Conservation (phyloP, 2,888 invertebrate genomes). For the Melieria crassipennis region DNA sequence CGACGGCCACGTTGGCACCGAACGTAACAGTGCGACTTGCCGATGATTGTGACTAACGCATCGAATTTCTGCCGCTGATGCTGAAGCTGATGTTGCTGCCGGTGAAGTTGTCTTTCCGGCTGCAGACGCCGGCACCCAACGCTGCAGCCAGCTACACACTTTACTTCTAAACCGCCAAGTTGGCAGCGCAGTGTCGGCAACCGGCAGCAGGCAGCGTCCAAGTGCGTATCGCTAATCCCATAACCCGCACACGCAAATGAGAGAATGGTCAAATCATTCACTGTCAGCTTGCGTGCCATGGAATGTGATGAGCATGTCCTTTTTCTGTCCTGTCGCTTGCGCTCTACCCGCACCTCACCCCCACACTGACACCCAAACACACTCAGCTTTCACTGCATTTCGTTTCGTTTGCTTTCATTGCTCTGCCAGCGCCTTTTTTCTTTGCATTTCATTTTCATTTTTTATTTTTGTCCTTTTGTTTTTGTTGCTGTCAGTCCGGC, state of each 20-base stretch:
- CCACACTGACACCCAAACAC: neutral
- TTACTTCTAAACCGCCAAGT: neutral
- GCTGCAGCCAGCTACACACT: neutral
- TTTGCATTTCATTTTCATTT: slow-evolving; percentile 17
- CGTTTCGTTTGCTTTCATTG: slow-evolving; percentile 17
- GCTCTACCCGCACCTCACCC: neutral
- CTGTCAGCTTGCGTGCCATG: slow-evolving; percentile 56
- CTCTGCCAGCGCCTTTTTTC: slow-evolving; percentile 33
- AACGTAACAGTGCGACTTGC: too few species aligned
- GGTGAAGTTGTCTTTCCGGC: neutral
- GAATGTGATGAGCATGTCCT: slow-evolving; percentile 56
- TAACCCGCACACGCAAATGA: slow-evolving; percentile 53
- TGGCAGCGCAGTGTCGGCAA: neutral
- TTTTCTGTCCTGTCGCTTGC: slow-evolving; percentile 40
- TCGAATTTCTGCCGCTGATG: slow-evolving; percentile 30
- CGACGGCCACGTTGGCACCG: slow-evolving; percentile 17
- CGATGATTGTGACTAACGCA: neutral
- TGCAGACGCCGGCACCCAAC: neutral
- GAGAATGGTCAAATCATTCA: slow-evolving; percentile 61
- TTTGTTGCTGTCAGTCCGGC: slow-evolving; percentile 51
- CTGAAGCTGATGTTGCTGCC: slow-evolving; percentile 24
- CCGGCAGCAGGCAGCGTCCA: neutral
- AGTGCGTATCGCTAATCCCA: slow-evolving; percentile 29
- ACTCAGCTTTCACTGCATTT: slow-evolving; percentile 22
- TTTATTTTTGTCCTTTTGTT: neutral